Conservation (phyloP, 2,797 vertebrate species). For the Austrolebias charrua region DNA sequence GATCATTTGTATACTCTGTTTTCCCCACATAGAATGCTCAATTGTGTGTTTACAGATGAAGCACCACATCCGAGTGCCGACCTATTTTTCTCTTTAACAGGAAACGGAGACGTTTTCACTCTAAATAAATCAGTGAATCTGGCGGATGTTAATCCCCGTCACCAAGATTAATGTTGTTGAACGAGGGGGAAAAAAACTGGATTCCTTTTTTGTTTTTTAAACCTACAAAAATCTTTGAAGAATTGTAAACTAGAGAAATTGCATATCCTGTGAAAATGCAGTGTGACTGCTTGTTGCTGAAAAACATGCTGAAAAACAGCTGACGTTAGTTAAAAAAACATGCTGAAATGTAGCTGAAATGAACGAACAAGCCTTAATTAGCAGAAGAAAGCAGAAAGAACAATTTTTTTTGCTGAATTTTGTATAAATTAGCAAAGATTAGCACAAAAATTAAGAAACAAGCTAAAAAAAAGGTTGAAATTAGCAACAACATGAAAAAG, state of each 20-base stretch:
- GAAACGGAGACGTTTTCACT: slow-evolving; percentile 66
- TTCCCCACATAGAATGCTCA: slow-evolving; percentile 61
- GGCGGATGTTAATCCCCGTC: slow-evolving; percentile 60
- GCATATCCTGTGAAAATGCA: slow-evolving; percentile 8
- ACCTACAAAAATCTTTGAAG: slow-evolving; percentile 10
- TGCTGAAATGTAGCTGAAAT: no score
- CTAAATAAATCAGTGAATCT: slow-evolving; percentile 59
- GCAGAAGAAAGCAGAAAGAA: no score
- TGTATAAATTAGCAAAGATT: no score
- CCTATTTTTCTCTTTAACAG: slow-evolving; percentile 70
- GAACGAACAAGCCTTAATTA: no score
- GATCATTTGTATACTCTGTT: slow-evolving; percentile 53
- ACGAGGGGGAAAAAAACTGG: not conserved
- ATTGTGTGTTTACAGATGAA: slow-evolving; percentile 75
- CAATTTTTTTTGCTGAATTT: no score
- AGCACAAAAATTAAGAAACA: no score
- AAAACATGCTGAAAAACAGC: no score
- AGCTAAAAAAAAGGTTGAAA: no score
- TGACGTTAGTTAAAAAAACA: no score
- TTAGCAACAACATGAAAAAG: no score
- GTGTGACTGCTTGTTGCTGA: no score
- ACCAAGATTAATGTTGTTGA: slow-evolving; percentile 51
- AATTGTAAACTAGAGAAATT: slow-evolving; percentile 7
- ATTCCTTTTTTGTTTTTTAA: not conserved
- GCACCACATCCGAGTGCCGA: slow-evolving; percentile 56